These are phyloP conservation scores for Eristalis tenax DNA, from an alignment of 2,888 invertebrate genomes.

Conservation along the genomic window DNA sequence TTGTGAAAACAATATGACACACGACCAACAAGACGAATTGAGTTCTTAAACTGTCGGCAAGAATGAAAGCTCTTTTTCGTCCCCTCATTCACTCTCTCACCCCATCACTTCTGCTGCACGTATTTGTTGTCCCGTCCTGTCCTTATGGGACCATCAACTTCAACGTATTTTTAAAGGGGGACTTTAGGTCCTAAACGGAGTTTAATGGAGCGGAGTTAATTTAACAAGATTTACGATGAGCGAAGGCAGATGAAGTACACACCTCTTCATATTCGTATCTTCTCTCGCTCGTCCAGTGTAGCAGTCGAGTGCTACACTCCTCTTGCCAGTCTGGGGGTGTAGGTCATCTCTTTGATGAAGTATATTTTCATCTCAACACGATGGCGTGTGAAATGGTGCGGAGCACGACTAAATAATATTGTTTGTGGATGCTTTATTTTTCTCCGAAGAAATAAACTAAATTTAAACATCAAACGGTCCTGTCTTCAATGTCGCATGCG, in stretches of 20 bases:
- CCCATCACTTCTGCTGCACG: not conserved
- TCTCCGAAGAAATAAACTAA: not conserved
- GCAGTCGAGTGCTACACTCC: not conserved
- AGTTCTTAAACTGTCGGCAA: constrained; percentile 56
- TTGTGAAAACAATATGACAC: constrained; percentile 67
- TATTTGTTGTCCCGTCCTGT: constrained; percentile 5
- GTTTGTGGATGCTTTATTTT: not conserved
- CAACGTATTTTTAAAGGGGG: constrained; percentile 31
- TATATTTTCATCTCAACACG: constrained; percentile 30
- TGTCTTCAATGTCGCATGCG: not conserved
- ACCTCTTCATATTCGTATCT: constrained; percentile 7
- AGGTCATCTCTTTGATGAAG: constrained; percentile 34
- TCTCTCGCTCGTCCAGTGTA: not conserved
- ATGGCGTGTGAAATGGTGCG: constrained; percentile 34
- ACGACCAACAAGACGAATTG: constrained; percentile 67
- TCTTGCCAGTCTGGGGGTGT: not conserved
- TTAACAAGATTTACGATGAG: constrained; percentile 66
- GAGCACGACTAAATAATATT: constrained; percentile 30
- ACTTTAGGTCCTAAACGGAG: constrained; percentile 51
- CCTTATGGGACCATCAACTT: not conserved
- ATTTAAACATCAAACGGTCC: constrained; percentile 39
- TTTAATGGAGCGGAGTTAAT: constrained; percentile 69
- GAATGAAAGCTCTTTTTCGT: constrained; percentile 23
- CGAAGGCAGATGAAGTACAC: constrained; percentile 37
- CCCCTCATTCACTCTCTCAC: not conserved